Evolutionary conservation across 2,888 invertebrate genomes (phyloP).

Genomic region (Seladonia tumulorum): DNA sequence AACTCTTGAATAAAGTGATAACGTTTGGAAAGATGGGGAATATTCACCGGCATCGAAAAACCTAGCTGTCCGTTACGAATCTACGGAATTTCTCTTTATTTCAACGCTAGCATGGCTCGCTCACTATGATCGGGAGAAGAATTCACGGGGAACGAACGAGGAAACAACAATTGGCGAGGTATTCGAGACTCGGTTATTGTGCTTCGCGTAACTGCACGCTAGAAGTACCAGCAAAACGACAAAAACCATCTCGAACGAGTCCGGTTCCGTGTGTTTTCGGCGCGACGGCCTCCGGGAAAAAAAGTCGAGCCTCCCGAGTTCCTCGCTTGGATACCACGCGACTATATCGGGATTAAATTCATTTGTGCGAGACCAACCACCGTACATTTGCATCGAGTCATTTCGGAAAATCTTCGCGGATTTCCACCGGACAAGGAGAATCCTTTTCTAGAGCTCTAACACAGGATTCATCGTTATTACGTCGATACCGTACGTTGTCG

Average conservation of each 20-base stretch:
- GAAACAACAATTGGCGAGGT: constrained; percentile 6
- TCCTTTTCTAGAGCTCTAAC: no score
- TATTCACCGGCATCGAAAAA: no score
- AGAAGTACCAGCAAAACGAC: constrained; percentile 8
- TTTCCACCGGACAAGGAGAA: not conserved
- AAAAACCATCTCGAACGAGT: constrained; percentile 18
- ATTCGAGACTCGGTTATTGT: not conserved
- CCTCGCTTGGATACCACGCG: constrained; percentile 21
- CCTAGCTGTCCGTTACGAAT: not conserved
- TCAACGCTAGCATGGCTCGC: not conserved
- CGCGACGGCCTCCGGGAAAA: not conserved
- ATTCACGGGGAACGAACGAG: not conserved
- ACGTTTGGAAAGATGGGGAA: no score
- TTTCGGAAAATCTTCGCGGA: not conserved
- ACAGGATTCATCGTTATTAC: no score
- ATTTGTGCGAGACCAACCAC: constrained; percentile 40
- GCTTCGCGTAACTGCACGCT: not conserved
- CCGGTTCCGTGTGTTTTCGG: constrained; percentile 6
- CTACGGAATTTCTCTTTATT: not conserved
- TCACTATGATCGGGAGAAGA: not conserved
- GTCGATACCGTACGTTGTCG: no score
- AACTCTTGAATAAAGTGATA: no score
- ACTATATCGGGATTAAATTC: constrained; percentile 58
- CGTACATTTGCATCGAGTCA: constrained; percentile 5
- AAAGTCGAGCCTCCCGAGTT: constrained; percentile 20